Percentiles rank a stretch among this genome's conserved stretches.
These are phyloP conservation scores for Enteromius thamalakanensis DNA, from an alignment of 2,797 vertebrate genomes.

Conservation along the genomic window DNA sequence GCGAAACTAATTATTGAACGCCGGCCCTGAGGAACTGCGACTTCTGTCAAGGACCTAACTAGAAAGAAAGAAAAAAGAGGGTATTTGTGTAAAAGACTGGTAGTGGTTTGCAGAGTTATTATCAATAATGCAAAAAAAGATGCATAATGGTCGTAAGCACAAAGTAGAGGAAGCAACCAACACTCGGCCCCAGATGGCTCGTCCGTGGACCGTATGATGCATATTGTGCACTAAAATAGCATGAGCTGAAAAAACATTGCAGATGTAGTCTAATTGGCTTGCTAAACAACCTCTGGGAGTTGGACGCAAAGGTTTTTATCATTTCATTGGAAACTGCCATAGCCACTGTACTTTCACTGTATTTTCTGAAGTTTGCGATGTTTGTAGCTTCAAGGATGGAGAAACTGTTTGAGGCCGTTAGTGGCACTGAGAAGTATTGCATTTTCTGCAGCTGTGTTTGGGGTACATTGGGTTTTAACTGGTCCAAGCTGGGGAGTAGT, in stretches of 20 bases:
- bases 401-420: not conserved
- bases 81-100: slow-evolving; percentile 2
- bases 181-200: not conserved
- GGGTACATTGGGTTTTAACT: not conserved
- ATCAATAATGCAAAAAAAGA: slow-evolving; percentile 36
- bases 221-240: slow-evolving; percentile 20
- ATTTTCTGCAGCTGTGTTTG: not conserved
- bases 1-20: slow-evolving; percentile 61
- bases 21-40: slow-evolving; percentile 48
- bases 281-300: slow-evolving; percentile 11
- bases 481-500: not conserved
- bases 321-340: not conserved
- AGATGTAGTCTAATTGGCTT: slow-evolving; percentile 15
- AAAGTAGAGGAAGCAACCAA: slow-evolving; percentile 6
- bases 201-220: not conserved
- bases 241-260: not conserved
- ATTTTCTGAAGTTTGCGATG: not conserved
- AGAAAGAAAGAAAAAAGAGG: not conserved
- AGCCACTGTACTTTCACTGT: not conserved
- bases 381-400: not conserved
- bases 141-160: slow-evolving; percentile 10
- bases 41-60: slow-evolving; percentile 38
- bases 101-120: slow-evolving; percentile 14
- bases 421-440: not conserved
- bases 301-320: not conserved